Evolutionary conservation across 1,140 invertebrate genomes (phyloP).

Genomic region (Philopotamus ludificatus): DNA sequence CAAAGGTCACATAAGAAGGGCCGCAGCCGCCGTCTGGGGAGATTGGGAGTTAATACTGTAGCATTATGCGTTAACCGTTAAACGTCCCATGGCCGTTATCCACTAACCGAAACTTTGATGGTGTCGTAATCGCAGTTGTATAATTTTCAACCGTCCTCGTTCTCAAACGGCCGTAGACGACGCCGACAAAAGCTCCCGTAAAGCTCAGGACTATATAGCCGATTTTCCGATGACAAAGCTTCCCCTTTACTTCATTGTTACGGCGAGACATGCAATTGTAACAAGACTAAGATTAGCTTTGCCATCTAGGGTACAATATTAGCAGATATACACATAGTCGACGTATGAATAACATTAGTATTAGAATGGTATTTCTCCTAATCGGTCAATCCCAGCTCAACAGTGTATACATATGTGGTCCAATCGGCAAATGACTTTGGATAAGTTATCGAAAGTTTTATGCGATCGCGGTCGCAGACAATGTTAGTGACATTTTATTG

Average conservation of each 20-base stretch:
- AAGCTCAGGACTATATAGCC: not conserved
- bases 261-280: slow-evolving; percentile 20
- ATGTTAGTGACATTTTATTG: slow-evolving; percentile 35
- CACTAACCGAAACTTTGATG: slow-evolving; percentile 36
- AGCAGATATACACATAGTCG: slow-evolving; percentile 16
- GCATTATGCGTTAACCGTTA: slow-evolving; percentile 39
- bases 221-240: no score
- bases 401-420: no score
- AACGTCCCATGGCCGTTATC: slow-evolving; percentile 36
- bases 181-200: not conserved
- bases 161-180: no score
- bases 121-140: slow-evolving; percentile 36
- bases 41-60: slow-evolving; percentile 24
- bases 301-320: slow-evolving; percentile 28
- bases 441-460: slow-evolving; percentile 11
- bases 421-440: no score
- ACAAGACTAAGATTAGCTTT: slow-evolving; percentile 35
- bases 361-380: no score
- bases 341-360: not conserved
- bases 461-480: slow-evolving; percentile 24
- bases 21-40: slow-evolving; percentile 29
- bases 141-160: slow-evolving; percentile 1
- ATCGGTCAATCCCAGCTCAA: no score
- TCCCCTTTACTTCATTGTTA: slow-evolving; percentile 4
- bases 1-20: slow-evolving; percentile 20